Conservation (phyloP, 2,113 vertebrate species). For the Epinephelus lanceolatus region DNA sequence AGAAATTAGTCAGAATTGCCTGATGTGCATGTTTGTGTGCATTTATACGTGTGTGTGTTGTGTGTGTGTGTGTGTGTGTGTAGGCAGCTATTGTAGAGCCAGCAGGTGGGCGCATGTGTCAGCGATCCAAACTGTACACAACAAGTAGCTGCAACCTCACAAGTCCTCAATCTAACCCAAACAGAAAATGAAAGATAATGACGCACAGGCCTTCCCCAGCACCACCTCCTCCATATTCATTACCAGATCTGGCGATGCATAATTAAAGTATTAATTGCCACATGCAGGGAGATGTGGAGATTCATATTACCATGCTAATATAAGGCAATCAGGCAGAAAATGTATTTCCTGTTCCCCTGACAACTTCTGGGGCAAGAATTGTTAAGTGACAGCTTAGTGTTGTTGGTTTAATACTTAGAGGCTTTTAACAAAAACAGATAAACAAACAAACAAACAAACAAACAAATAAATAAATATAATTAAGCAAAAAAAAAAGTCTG, state of each 20-base stretch:
- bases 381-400: neutral
- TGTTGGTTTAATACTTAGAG: neutral
- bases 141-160: slow-evolving; percentile 34
- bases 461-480: neutral
- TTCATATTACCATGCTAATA: slow-evolving; percentile 50
- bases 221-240: slow-evolving; percentile 63
- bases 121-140: slow-evolving; percentile 44
- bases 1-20: slow-evolving; percentile 42
- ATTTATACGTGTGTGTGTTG: neutral
- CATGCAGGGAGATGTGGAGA: slow-evolving; percentile 25
- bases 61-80: slow-evolving; percentile 4
- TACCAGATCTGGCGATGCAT: slow-evolving; percentile 31
- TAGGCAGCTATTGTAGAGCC: slow-evolving; percentile 26
- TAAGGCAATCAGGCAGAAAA: slow-evolving; percentile 13
- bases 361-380: slow-evolving; percentile 6
- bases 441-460: neutral
- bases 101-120: slow-evolving; percentile 41
- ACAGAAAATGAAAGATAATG: slow-evolving; percentile 50
- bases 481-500: neutral
- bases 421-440: neutral
- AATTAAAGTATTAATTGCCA: slow-evolving; percentile 52
- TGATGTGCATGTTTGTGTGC: neutral
- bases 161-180: slow-evolving; percentile 50
- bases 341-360: slow-evolving; percentile 22
- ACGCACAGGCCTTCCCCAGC: slow-evolving; percentile 72